phyloP scores from a whole-genome alignment of 2,113 vertebrate genomes.

The Athene noctua region DNA sequence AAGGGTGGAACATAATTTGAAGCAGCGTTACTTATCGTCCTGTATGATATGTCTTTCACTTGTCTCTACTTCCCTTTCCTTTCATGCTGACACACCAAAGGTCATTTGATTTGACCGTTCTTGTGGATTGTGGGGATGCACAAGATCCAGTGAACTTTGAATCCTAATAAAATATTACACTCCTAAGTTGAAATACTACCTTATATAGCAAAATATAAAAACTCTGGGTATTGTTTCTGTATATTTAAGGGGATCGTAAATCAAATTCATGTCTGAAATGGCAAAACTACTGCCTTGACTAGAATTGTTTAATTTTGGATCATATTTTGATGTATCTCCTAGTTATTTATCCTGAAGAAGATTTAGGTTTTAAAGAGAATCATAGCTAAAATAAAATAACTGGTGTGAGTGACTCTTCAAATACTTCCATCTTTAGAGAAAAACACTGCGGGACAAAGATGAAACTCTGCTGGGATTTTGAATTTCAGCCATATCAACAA shows the following conservation, averaged over 20 bases:
- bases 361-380: neutral
- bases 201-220: neutral
- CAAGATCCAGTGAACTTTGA: neutral
- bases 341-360: neutral
- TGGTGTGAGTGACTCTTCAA: neutral
- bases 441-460: neutral
- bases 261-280: neutral
- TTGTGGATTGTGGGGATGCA: neutral
- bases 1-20: neutral
- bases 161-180: neutral
- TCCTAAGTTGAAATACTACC: neutral
- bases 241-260: neutral
- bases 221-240: fast-evolving
- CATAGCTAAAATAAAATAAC: neutral
- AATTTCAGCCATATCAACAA: neutral
- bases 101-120: neutral
- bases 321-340: neutral
- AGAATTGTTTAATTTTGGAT: neutral
- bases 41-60: neutral
- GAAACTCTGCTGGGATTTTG: neutral
- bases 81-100: neutral
- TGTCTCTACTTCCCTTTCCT: neutral
- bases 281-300: neutral
- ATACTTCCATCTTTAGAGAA: neutral
- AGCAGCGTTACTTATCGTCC: neutral